Evolutionary conservation across 1,140 invertebrate species (phyloP).

Genomic region (Centruroides vittatus): DNA sequence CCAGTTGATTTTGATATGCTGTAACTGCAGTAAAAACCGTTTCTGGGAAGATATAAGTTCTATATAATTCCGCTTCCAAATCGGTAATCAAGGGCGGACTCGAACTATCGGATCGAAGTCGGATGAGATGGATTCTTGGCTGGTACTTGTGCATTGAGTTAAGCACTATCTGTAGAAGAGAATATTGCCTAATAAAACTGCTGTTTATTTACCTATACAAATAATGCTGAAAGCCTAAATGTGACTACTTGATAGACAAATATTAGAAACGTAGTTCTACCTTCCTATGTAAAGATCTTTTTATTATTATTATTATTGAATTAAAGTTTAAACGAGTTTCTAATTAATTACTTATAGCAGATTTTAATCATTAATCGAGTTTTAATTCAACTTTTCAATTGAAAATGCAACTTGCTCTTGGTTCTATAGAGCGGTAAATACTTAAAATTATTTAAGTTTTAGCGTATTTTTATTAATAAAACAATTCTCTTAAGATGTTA

Average conservation of each 20-base stretch:
- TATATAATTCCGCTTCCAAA: constrained; percentile 64
- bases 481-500: no score
- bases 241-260: background rate
- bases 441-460: no score
- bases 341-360: no score
- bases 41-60: constrained; percentile 84
- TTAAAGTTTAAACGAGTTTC: no score
- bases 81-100: constrained; percentile 39
- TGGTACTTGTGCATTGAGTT: constrained; percentile 89
- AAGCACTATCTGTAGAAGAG: constrained; percentile 53
- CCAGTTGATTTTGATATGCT: constrained; percentile 94
- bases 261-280: no score
- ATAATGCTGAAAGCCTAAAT: background rate
- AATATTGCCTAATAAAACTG: background rate
- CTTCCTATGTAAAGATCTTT: no score
- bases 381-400: no score
- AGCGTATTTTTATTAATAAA: no score
- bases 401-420: no score
- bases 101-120: constrained; percentile 54
- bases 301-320: no score
- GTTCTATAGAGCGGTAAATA: no score
- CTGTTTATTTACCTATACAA: background rate
- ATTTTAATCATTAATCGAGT: no score
- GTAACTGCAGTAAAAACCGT: constrained; percentile 97
- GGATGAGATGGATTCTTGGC: constrained; percentile 62